These are phyloP conservation scores for Athalia circularis DNA, from an alignment of 2,888 invertebrate genomes.

Conservation along the genomic window DNA sequence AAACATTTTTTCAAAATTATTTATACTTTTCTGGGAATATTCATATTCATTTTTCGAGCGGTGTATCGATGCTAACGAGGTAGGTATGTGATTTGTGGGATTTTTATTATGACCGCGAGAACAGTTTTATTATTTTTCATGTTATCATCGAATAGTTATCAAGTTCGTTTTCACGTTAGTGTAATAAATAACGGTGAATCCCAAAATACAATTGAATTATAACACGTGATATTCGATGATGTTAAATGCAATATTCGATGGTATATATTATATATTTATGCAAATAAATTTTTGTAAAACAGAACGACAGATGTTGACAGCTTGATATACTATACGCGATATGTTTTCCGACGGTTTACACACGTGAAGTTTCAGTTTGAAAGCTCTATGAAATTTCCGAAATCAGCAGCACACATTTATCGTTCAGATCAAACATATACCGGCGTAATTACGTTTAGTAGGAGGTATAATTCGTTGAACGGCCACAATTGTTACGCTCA, in stretches of 20 bases:
- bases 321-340: neutral
- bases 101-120: too few species aligned
- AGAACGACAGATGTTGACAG: neutral
- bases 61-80: too few species aligned
- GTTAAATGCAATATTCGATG: constrained; percentile 6
- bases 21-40: too few species aligned
- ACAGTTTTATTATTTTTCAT: too few species aligned
- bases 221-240: neutral
- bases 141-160: too few species aligned
- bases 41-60: too few species aligned
- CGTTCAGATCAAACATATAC: neutral
- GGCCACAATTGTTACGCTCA: constrained; percentile 23
- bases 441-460: neutral
- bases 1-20: neutral
- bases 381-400: constrained; percentile 1
- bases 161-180: too few species aligned
- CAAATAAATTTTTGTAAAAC: constrained; percentile 23
- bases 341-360: neutral
- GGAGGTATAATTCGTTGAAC: constrained; percentile 2
- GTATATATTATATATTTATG: neutral
- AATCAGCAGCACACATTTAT: neutral
- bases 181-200: too few species aligned
- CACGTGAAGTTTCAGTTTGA: neutral
- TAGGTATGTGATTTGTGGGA: too few species aligned
- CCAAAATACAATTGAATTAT: too few species aligned